These are phyloP conservation scores for Antennarius maculatus DNA, from an alignment of 2,797 vertebrate genomes.

Conservation along the genomic window DNA sequence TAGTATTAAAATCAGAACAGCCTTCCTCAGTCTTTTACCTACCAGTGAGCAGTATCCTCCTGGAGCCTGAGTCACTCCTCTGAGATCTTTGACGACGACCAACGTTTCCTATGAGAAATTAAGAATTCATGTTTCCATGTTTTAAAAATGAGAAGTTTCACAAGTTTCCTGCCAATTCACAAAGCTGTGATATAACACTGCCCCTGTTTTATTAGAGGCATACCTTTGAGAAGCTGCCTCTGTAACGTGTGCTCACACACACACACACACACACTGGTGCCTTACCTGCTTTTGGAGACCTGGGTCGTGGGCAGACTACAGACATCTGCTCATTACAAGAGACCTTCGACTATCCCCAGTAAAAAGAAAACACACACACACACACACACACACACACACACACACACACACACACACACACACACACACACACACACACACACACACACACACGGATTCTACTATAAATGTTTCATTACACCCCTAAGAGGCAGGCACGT, in stretches of 20 bases:
- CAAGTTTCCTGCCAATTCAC: conserved; percentile 22
- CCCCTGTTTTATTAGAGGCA: conserved; percentile 19
- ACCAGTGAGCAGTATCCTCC: conserved; percentile 50
- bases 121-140: conserved; percentile 24
- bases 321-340: conserved; percentile 76
- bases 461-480: conserved; percentile 80
- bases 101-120: conserved; percentile 44
- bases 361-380: conserved; percentile 44
- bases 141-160: conserved; percentile 12
- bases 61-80: conserved; percentile 13
- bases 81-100: conserved; percentile 52
- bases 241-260: conserved; percentile 3
- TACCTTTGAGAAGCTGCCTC: conserved; percentile 34
- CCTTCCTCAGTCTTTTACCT: not conserved
- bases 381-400: conserved; percentile 39
- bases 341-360: conserved; percentile 74
- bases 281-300: conserved; percentile 62
- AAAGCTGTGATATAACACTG: conserved; percentile 35
- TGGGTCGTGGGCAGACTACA: conserved; percentile 68
- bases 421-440: not conserved
- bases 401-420: conserved; percentile 32
- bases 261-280: conserved; percentile 15
- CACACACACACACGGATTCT: conserved; percentile 51
- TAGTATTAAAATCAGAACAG: no score
- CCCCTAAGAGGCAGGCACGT: conserved; percentile 69